Evolutionary conservation across 2,797 vertebrate species (phyloP), one percentile per base, ranked within the genome.

Genomic region (Fistularia commersonii): DNA sequence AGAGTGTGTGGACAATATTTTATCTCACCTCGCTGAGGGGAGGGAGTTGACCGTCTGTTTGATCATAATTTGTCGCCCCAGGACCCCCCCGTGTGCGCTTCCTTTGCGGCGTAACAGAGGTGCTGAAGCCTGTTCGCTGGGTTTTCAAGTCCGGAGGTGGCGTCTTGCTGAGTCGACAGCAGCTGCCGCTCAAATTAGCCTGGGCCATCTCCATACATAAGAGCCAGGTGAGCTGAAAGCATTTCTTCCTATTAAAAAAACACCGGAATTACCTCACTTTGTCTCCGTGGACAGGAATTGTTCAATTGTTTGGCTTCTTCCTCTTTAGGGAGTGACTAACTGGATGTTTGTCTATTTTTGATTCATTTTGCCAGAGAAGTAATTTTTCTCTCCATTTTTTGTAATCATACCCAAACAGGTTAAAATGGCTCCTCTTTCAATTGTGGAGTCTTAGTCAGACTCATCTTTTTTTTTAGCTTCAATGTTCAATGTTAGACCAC

Each of bases 171-270:
- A 95, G 89, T 76, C 91, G 95, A 23, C 92, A 92, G 64, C 97
- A 99, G 82, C 83, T 98, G 54, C 97, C 97, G 0, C 89, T 99
- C 70, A 97, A 95, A 80, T 82, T 98, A 59, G 96, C 96, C 63
- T 99, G 97, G 97, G 97, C 96, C 39, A 94, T 99, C 74, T 98
- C 96, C 64, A 98, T 99, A 81, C 97, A 99, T 82, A 99, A 98
- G 83, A 99, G 96, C 75, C 96, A 98, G 90, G 97, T 98, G 61
- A 10, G 40, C 34, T 11, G 2, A 39, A 6, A 39, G 13, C 8
- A n/a, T 11, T 5, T 52, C 14, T 36, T 0, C 40, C 7, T 10
- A 23, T 23, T 4, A 23, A 23, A 23, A 4, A 23, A 4, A 10
- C 14, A 10, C 14, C 5, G 14, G 32, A 32, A 33, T 51, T n/a